Base-by-base conservation (phyloP, 2,113 vertebrate species). In the Tichodroma muraria region DNA sequence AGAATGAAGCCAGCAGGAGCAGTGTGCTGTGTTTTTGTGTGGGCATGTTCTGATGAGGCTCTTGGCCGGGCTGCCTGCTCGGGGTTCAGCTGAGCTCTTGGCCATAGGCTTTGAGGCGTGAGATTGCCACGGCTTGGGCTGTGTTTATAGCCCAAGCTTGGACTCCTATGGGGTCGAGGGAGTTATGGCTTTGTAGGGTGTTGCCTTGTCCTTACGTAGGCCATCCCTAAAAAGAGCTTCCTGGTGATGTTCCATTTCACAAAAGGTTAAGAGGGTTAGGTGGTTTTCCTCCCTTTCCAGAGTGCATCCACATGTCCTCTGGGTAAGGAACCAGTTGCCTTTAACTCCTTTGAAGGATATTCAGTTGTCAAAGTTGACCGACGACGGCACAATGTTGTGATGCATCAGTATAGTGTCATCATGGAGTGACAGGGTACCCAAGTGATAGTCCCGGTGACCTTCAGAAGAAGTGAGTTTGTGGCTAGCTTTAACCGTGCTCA, bases 261-360 rank as follows among this genome's bases (percentile, higher is more conserved):
- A 44, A 28, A 80, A 63, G 22, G 21, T 83, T 80, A 66, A 69
- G 88, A 71, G 21, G 33, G 53, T 71, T 70, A 28, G 21, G 33
- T 76, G 65, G 30, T 50, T 85, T 83, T 40, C 37, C 6, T 69
- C 24, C 23, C 77, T 15, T 88, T 73, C 71, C 4, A 1, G 42
- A 35, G 27, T 18, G 10, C 0, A 1, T 38, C 38, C 6, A 0
- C 27, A 11, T n/a, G 7, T 38, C 20, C 9, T 83, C 30, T 70
- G 54, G 15, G 17, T 50, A 64, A 88, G 42, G 38, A 70, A 21
- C 15, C 20, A 28, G 25, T 69, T 69, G 30, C 15, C 33, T 88
- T 80, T 40, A 66, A 2, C 23, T 56, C 12, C 27, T 69, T 15
- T 27, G 75, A 63, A 85, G 63, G 37, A 23, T 19, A 5, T 9